These are phyloP conservation scores for Tarsius wallacei DNA, from an alignment of 2,797 vertebrate species.

Conservation along the genomic window DNA sequence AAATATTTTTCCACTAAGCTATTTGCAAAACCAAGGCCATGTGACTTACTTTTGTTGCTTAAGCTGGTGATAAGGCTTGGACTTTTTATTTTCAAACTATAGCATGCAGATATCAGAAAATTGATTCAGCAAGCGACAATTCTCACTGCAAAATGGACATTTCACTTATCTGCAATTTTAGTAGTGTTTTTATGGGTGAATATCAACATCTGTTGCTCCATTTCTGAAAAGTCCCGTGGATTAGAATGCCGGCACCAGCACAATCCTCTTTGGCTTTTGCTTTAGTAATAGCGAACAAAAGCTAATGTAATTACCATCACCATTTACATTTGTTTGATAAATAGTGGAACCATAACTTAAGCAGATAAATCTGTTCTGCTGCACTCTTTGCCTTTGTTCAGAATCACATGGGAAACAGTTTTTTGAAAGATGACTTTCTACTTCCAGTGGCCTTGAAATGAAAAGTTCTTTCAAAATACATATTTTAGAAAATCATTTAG, in stretches of 20 bases:
- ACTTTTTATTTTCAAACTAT: background rate
- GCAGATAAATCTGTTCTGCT: background rate
- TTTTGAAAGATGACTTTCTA: background rate
- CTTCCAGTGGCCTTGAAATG: conserved; percentile 14
- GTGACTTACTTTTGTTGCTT: background rate
- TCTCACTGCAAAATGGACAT: background rate
- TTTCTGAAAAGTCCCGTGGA: background rate
- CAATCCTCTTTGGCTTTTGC: background rate
- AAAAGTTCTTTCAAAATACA: conserved; percentile 16
- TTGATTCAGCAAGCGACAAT: background rate
- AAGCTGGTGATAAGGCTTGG: background rate
- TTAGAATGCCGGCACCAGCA: background rate
- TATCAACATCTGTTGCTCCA: background rate
- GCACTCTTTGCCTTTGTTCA: conserved; percentile 32
- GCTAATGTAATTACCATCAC: background rate
- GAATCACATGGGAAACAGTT: background rate
- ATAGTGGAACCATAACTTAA: background rate
- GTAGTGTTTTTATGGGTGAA: background rate
- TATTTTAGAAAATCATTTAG: conserved; percentile 38
- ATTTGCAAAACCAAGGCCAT: background rate
- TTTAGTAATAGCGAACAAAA: background rate
- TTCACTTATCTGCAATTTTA: background rate
- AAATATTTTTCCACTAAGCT: background rate
- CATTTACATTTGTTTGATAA: background rate
- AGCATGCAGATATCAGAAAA: background rate